A percentile compares a stretch with the other conserved stretches of the same genome.
These are phyloP conservation scores for Ellobius talpinus DNA, from an alignment of 2,113 vertebrate species.

Conservation along the genomic window DNA sequence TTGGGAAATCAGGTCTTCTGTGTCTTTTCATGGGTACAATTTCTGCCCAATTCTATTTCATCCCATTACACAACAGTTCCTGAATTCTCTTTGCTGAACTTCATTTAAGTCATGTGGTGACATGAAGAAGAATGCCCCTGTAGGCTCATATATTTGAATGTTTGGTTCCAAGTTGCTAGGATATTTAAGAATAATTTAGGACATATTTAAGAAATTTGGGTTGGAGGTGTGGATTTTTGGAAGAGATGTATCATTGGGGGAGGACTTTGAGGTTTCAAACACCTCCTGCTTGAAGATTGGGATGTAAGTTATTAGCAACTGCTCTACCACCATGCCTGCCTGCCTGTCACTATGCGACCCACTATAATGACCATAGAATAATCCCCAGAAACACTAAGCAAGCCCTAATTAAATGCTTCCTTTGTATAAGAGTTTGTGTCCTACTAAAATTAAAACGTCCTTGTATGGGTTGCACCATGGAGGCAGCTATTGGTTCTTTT, in stretches of 20 bases:
- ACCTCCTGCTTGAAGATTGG: neutral
- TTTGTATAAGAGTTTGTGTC: slow-evolving; percentile 36
- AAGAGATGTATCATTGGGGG: neutral
- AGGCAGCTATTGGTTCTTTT: slow-evolving; percentile 43
- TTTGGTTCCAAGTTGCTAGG: neutral
- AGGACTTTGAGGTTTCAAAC: neutral
- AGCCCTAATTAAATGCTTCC: neutral
- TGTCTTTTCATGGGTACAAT: neutral
- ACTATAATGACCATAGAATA: neutral
- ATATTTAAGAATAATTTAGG: neutral
- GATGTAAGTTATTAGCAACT: neutral
- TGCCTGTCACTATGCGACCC: neutral
- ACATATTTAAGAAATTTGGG: too few relatives aligned
- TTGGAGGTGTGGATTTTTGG: neutral
- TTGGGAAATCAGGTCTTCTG: neutral
- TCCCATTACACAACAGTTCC: neutral
- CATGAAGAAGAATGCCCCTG: neutral
- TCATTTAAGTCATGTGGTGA: neutral
- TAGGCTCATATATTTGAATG: neutral
- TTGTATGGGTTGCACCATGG: neutral
- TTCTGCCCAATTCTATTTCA: slow-evolving; percentile 6
- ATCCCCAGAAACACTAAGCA: neutral
- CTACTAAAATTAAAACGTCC: neutral
- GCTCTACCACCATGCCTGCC: neutral
- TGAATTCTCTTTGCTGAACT: neutral